Evolutionary conservation across 2,113 vertebrate genomes (phyloP), one percentile per base, ranked within the genome.

Genomic region (Pao palembangensis): DNA sequence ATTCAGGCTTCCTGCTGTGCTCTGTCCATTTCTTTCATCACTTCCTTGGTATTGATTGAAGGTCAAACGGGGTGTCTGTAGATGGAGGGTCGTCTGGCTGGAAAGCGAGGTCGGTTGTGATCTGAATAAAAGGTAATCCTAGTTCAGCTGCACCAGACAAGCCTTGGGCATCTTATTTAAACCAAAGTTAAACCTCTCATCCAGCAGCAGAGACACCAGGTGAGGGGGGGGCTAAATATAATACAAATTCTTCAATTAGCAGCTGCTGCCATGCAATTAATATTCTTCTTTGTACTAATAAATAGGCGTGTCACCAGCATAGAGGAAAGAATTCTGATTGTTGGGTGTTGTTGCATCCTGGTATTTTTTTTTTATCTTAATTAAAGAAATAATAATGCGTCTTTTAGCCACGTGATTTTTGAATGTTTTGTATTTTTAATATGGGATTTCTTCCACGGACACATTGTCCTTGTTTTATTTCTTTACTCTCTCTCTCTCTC

Each of bases 41-140:
- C 46, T 57, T 61, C 75, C 67, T 73, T 71, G 51, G 19, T 71
- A 81, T 81, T 81, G 78, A 84, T 80, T 76, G 69, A 73, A 75
- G 69, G 55, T 58, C 51, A 72, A 68, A 64, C 65, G 63, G 56
- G 64, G 67, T 78, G 53, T 80, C 73, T 75, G 52, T 57, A 60
- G 78, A 74, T 38, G 64, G 70, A 72, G 25, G 18, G 18, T 18
- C 17, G 49, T 20, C 43, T 47, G 19, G 44, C 31, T 68, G 16
- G 70, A 55, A 78, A 64, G 69, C 72, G 64, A 14, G 10, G 72
- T 59, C 41, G 41, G 58, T 53, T 60, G 64, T 69, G 60, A 82
- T 82, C 74, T 81, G 57, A 85, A 78, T 84, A 55, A 68, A 78
- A 84, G 57, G 69, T 71, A 58, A 58, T 62, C 64, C 57, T 38